Percentiles rank a stretch among this genome's conserved stretches.
phyloP scores from a whole-genome alignment of 1,140 invertebrate species.

The Diabrotica virgifera region DNA sequence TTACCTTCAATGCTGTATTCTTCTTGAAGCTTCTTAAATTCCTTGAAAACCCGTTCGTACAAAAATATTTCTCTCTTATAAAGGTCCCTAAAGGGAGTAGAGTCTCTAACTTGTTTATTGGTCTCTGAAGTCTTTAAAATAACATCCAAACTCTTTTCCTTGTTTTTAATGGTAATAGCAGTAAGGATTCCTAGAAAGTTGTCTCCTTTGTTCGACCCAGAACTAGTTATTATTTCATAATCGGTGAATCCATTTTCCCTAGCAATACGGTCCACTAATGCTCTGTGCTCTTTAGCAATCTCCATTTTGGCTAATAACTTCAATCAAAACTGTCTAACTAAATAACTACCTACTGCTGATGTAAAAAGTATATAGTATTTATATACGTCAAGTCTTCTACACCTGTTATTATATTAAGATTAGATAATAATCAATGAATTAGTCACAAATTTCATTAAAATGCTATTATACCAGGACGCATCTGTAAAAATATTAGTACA shows the following conservation, averaged over 20 bases:
- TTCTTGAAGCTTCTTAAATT: conserved; percentile 25
- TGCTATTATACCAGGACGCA: no score
- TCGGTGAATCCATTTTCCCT: conserved; percentile 20
- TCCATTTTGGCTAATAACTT: no score
- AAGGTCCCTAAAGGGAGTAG: conserved; percentile 20
- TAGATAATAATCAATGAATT: no score
- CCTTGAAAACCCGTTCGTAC: conserved; percentile 28
- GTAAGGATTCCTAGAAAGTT: conserved; percentile 33
- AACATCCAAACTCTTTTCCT: conserved; percentile 21
- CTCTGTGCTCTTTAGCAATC: no score
- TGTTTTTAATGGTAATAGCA: conserved; percentile 22
- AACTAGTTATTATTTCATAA: conserved; percentile 20
- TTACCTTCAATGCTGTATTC: conserved; percentile 18
- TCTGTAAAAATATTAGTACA: no score
- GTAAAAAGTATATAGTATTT: no score
- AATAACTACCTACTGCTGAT: no score
- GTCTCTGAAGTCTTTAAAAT: conserved; percentile 30
- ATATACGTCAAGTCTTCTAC: no score
- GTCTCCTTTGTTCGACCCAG: conserved; percentile 32
- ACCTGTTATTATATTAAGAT: no score
- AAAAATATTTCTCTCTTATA: conserved; percentile 35
- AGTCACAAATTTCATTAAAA: no score
- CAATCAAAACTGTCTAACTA: no score
- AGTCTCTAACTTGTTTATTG: conserved; percentile 23
- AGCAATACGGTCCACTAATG: conserved; percentile 14